These are phyloP conservation scores for Metacarcinus magister DNA, from an alignment of 2,888 invertebrate genomes.

Conservation along the genomic window DNA sequence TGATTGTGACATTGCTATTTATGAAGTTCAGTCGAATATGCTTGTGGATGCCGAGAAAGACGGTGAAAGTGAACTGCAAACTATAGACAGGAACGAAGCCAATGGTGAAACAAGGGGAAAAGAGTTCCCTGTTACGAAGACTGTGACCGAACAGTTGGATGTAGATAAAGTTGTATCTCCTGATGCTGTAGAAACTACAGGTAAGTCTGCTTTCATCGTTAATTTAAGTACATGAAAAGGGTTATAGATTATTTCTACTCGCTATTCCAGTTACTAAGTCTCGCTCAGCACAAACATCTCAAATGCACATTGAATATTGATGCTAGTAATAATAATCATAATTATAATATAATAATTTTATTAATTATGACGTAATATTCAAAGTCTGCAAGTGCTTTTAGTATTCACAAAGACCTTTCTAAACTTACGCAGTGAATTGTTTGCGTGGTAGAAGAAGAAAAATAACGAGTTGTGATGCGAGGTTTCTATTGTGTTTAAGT, in stretches of 20 bases:
- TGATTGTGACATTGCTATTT: background rate
- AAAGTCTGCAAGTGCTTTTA: too few species aligned
- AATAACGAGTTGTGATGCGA: too few species aligned
- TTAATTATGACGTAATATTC: too few species aligned
- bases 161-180: background rate
- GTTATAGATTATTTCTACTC: background rate
- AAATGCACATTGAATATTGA: background rate
- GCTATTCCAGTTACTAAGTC: background rate
- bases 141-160: background rate
- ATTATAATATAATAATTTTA: background rate
- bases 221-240: background rate
- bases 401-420: too few species aligned
- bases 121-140: background rate
- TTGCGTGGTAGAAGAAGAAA: too few species aligned
- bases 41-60: background rate
- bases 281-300: too few species aligned
- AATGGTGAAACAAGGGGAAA: background rate
- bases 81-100: background rate
- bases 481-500: too few species aligned
- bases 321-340: background rate
- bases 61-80: constrained; percentile 2
- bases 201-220: background rate
- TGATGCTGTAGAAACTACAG: background rate
- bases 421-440: too few species aligned
- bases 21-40: background rate